Base-by-base conservation (phyloP, 1,140 invertebrate genomes). In the Philaenus spumarius region DNA sequence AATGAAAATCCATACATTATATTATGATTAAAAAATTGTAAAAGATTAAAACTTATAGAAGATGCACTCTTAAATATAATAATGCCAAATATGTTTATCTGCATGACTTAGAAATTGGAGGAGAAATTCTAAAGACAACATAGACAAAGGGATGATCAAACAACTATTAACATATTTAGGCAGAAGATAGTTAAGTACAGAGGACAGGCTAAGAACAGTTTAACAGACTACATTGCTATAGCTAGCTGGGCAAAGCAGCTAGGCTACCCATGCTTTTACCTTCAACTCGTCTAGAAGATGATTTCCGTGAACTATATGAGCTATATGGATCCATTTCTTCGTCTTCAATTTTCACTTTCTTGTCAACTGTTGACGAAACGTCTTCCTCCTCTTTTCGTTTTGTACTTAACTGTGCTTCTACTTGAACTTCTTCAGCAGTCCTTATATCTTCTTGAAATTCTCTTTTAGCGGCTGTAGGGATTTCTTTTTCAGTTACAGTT, bases 261-360 rank as follows among this genome's bases (percentile, higher is more conserved):
- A 68, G 82, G 80, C 80, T 78, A 81, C 80, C 26, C 26, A 30
- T 30, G 26, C 26, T 30, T 30, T 30, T 30, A 30, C 26, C 26
- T 30, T 30, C 63, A 43, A 80, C 76, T 22, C 75, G 69, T 69
- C 74, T 76, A 57, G 80, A 77, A 66, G 77, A 80, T 62, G 78
- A 72, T 14, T 20, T 35, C 26, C 56, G 48, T 17, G 43, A 39
- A 68, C 72, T 78, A 47, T 73, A 75, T 66, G 77, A 82, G 66
- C 77, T 71, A 45, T 71, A 75, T 54, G 79, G 76, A 70, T 75
- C 73, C 56, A 75, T 72, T 39, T 50, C 30, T 14, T 46, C 43
- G 60, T 70, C 72, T 68, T 75, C 75, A 54, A 72, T 72, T 69
- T 72, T 71, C 0, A 58, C 60, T 58, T 68, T 69, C 24, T 71